Evolutionary conservation across 1,140 invertebrate genomes (phyloP), one percentile per base, ranked within the genome.

Genomic region (Lepidurus couesii): DNA sequence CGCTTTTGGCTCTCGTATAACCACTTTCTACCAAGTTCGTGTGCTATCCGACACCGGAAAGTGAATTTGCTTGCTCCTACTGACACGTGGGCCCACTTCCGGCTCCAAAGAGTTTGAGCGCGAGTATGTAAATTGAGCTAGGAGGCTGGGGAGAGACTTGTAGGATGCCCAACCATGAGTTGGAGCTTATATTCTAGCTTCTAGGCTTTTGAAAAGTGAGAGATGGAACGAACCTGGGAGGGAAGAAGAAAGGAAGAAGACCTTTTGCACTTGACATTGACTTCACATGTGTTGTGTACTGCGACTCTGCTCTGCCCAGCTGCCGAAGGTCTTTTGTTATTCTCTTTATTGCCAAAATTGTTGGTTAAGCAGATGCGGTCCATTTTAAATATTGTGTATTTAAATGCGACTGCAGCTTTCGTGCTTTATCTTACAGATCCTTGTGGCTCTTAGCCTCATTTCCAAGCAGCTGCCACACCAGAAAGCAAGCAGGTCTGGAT

Each of bases 201-300:
- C 53, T 65, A 13, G 21, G 53, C 8, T 65, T 65, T 65, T 13
- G 45, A 47, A 47, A 65, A 65, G 53, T 65, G 16, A 65, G 53
- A 21, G 16, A 65, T 21, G 16, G 53, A 10, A 13, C 53, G 16
- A 65, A 65, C 16, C 16, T 21, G 53, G 8, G 53, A 65, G 53
- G 21, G 21, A 21, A 21, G 53, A 21, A 9, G 53, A 21, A 34
- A 7, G 53, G 16, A 65, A 21, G 53, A 21, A n/a, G 53, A 65
- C 53, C 53, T 21, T 65, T 65, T 65, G 53, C 53, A 65, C 53
- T 65, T 65, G 53, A 65, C 53, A 65, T 65, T 65, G 53, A 65
- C 53, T 65, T 65, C 53, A 16, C 53, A 65, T 65, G 53, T 65
- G 53, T 13, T 16, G 21, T 65, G 13, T 65, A 65, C 53, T 34